Evolutionary conservation across 2,113 vertebrate species (phyloP).

Genomic region (Neolamprologus fasciatus): DNA sequence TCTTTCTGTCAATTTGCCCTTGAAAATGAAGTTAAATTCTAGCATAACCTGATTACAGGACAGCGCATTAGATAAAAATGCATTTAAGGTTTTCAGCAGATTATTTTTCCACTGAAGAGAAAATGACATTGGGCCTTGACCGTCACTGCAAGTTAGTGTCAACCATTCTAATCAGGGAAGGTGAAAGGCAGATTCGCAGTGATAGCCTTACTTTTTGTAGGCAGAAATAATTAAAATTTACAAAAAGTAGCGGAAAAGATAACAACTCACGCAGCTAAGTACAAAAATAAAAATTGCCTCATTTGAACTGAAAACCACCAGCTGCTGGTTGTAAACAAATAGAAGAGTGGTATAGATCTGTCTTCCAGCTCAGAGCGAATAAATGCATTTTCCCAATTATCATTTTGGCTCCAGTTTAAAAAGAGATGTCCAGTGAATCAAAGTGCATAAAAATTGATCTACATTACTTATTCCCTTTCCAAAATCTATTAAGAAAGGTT

Average conservation of each 20-base stretch:
- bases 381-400: neutral
- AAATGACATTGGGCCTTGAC: neutral
- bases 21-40: neutral
- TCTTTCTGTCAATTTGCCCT: neutral
- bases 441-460: neutral
- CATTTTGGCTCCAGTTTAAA: neutral
- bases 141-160: neutral
- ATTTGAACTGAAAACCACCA: neutral
- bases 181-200: neutral
- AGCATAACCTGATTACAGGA: neutral
- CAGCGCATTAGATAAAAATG: neutral
- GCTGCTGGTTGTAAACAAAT: neutral
- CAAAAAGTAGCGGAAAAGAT: neutral
- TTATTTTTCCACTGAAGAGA: neutral
- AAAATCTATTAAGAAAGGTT: neutral
- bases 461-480: neutral
- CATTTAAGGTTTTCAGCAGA: neutral
- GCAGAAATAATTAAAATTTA: neutral
- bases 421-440: neutral
- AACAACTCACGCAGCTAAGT: neutral
- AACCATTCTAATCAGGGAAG: neutral
- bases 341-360: neutral
- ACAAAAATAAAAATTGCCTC: neutral
- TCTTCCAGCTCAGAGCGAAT: neutral
- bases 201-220: neutral